Evolutionary conservation across 2,888 invertebrate genomes (phyloP).

Genomic region (Synanthedon andrenaeformis): DNA sequence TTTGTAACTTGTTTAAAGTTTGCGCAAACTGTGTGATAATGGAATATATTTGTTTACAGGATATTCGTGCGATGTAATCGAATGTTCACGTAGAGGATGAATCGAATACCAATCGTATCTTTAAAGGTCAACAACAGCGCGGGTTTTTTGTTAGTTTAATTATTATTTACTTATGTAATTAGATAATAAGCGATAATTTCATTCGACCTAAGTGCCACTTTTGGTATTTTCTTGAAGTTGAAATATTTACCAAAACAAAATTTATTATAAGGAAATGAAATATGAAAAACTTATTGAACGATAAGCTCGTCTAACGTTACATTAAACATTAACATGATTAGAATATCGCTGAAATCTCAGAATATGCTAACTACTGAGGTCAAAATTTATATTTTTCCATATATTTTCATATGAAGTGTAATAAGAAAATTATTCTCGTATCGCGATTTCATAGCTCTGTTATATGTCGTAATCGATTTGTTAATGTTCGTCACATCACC

Average conservation of each 20-base stretch:
- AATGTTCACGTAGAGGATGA: constrained; percentile 2
- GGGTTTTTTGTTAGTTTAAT: background rate
- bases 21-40: too few relatives aligned
- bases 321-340: background rate
- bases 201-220: constrained; percentile 33
- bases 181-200: constrained; percentile 8
- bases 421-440: background rate
- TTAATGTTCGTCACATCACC: background rate
- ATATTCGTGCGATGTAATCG: constrained; percentile 45
- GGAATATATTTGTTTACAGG: constrained; percentile 29
- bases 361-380: background rate
- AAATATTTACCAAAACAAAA: constrained; percentile 12
- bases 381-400: background rate
- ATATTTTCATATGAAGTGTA: background rate
- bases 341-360: background rate
- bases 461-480: background rate
- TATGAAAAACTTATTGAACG: background rate
- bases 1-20: too few relatives aligned
- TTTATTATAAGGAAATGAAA: background rate
- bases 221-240: constrained; percentile 15
- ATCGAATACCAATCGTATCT: background rate
- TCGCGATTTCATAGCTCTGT: background rate
- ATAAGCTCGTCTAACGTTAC: background rate
- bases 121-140: background rate
- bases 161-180: background rate